A percentile compares a stretch with the other conserved stretches of the same genome.
Evolutionary conservation across 37 sponge, comb jelly and placozoan species (phyloP).

Genomic region (Cladorhizidae sp.): DNA sequence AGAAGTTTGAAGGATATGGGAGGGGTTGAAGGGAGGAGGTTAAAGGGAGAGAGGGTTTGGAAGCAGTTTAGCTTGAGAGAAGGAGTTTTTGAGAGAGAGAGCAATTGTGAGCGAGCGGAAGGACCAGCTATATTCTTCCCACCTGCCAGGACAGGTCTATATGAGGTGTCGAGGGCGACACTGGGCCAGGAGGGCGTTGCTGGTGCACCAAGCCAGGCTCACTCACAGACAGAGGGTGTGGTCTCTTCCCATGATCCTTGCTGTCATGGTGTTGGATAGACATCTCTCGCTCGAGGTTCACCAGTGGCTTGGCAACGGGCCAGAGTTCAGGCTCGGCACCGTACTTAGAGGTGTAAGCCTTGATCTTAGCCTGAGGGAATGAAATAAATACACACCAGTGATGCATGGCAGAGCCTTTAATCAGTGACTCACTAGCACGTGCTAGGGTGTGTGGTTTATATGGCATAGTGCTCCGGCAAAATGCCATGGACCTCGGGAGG

Average conservation of each 20-base stretch:
- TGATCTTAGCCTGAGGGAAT: conserved; percentile 38
- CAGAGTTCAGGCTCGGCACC: conserved; percentile 54
- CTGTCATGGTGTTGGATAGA: not conserved
- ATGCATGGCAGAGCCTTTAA: too few species aligned
- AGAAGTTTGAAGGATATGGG: too few species aligned
- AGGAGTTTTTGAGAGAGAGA: not conserved
- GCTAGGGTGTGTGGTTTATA: too few species aligned
- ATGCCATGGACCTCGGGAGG: too few species aligned
- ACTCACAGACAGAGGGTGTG: not conserved
- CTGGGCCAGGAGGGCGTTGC: not conserved
- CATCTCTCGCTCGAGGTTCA: not conserved
- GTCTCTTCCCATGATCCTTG: not conserved
- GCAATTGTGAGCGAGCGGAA: not conserved
- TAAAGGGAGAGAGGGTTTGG: too few species aligned
- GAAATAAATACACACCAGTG: not conserved
- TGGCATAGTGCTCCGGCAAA: too few species aligned
- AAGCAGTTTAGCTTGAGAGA: not conserved
- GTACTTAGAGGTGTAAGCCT: conserved; percentile 8
- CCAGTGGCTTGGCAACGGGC: conserved; percentile 46
- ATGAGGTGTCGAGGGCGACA: not conserved
- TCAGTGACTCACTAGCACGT: too few species aligned
- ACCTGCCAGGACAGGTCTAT: conserved; percentile 28
- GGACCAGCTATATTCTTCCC: not conserved
- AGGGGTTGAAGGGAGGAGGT: not conserved
- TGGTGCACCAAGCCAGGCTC: not conserved